phyloP scores from a whole-genome alignment of 2,797 vertebrate species.

The Liasis olivaceus region DNA sequence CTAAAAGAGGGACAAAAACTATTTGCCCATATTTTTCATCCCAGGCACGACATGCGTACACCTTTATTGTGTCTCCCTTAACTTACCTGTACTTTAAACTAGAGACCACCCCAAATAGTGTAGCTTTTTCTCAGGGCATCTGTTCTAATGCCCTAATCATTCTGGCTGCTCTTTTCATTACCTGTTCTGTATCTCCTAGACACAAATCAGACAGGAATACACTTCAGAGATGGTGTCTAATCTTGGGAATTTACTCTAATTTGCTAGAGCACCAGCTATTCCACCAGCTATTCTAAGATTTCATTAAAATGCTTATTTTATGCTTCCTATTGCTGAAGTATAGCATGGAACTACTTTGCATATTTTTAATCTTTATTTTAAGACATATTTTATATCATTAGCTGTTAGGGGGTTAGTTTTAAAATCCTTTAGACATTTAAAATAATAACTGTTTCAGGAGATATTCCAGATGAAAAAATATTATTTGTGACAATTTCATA shows the following conservation, averaged over 20 bases:
- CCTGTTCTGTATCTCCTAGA: neutral
- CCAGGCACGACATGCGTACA: neutral
- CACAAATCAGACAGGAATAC: neutral
- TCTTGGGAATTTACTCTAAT: constrained; percentile 1
- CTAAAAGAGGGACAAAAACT: no score
- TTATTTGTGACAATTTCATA: neutral
- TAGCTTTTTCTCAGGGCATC: neutral
- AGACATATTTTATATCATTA: constrained; percentile 10
- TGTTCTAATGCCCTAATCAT: neutral
- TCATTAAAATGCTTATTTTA: neutral
- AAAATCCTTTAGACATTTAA: neutral
- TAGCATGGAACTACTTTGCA: constrained; percentile 1
- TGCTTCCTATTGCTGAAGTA: neutral
- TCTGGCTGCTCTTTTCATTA: neutral
- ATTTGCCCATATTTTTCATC: no score
- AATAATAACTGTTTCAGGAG: neutral
- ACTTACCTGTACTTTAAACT: no score
- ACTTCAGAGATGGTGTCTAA: neutral
- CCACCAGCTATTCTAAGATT: neutral
- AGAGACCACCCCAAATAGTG: neutral
- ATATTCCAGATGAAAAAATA: constrained; percentile 3
- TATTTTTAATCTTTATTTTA: constrained; percentile 14
- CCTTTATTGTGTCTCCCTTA: neutral
- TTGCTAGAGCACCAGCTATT: neutral
- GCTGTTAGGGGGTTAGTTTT: neutral